phyloP scores from a whole-genome alignment of 2,888 invertebrate genomes.

The Spisula subtruncata region DNA sequence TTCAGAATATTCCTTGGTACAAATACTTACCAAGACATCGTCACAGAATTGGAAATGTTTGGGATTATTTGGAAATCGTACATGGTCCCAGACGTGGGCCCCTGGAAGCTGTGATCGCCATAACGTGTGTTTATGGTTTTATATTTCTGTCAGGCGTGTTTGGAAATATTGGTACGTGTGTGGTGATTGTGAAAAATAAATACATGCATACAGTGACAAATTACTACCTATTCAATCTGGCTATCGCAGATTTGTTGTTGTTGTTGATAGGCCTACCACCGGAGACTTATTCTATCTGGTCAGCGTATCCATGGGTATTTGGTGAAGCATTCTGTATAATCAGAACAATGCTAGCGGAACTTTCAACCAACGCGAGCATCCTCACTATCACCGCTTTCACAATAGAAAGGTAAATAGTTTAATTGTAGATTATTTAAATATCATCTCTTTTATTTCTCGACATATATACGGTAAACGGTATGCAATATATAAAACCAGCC shows the following conservation, averaged over 20 bases:
- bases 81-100: constrained; percentile 75
- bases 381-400: constrained; percentile 94
- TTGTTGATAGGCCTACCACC: constrained; percentile 94
- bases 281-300: constrained; percentile 90
- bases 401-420: constrained; percentile 90
- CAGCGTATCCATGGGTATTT: constrained; percentile 89
- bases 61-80: constrained; percentile 72
- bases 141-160: constrained; percentile 83
- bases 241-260: constrained; percentile 93
- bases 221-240: constrained; percentile 95
- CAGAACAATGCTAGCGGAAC: constrained; percentile 94
- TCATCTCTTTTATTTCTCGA: too few species aligned
- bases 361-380: constrained; percentile 92
- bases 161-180: constrained; percentile 84
- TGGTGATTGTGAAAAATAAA: constrained; percentile 82
- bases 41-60: constrained; percentile 54
- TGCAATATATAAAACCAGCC: too few species aligned
- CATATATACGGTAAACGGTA: too few species aligned
- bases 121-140: constrained; percentile 80
- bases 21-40: constrained; percentile 29
- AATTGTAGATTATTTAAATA: background rate
- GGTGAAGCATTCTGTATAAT: constrained; percentile 93
- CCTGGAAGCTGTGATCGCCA: constrained; percentile 76
- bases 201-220: constrained; percentile 89
- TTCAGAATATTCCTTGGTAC: constrained; percentile 32